Percentiles rank a stretch among this genome's conserved stretches.
Conservation (phyloP, 2,888 invertebrate species). For the Sminthurinus aureus region DNA sequence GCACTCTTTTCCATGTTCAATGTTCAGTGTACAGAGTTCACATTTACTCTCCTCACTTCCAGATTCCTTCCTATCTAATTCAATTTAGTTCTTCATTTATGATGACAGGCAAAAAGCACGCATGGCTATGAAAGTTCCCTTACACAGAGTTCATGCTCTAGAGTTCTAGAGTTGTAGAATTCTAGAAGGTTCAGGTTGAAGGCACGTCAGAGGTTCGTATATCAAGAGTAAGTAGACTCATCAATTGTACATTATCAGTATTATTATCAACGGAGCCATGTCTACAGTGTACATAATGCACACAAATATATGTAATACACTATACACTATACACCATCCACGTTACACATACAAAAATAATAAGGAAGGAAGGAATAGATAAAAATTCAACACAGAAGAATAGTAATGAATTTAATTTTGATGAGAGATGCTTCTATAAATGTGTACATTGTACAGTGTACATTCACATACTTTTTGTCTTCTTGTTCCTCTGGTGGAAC, state of each 20-base stretch:
- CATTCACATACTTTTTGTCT: not conserved
- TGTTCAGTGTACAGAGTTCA: too few species aligned
- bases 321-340: too few species aligned
- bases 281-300: not conserved
- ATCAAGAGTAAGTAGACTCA: not conserved
- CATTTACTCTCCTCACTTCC: not conserved
- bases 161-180: too few species aligned
- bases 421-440: not conserved
- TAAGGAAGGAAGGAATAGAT: not conserved
- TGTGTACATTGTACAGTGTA: not conserved
- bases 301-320: too few species aligned
- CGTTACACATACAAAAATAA: too few species aligned
- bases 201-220: too few species aligned
- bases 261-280: not conserved
- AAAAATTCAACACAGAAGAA: not conserved
- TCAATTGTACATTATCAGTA: not conserved
- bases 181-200: not conserved
- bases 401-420: too few species aligned
- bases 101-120: slow-evolving; percentile 14
- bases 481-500: not conserved
- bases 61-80: slow-evolving; percentile 19
- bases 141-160: not conserved
- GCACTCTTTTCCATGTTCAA: too few species aligned
- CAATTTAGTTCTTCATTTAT: slow-evolving; percentile 23
- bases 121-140: not conserved